phyloP scores from a whole-genome alignment of 2,113 vertebrate genomes.

The Mobula birostris region DNA sequence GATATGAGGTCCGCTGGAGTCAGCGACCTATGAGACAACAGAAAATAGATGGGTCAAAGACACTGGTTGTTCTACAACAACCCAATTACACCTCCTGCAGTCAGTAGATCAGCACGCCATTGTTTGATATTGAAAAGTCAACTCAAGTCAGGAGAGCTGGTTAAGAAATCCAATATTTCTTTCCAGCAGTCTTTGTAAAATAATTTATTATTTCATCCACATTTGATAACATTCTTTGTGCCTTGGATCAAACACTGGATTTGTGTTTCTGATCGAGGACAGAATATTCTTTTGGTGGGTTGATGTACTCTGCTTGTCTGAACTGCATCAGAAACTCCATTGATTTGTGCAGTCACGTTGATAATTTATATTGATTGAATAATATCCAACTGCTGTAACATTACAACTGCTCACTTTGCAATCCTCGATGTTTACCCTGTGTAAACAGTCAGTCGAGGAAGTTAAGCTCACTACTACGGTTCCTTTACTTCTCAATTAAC shows the following conservation, averaged over 20 bases:
- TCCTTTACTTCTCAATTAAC: neutral
- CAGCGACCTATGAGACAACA: too few species aligned
- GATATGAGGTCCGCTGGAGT: neutral
- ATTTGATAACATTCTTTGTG: neutral
- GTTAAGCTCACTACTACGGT: neutral
- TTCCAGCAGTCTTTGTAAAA: neutral
- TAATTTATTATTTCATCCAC: neutral
- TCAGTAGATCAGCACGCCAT: neutral
- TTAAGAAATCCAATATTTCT: neutral
- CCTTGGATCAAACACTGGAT: too few species aligned
- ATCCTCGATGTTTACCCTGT: neutral
- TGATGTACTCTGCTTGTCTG: neutral
- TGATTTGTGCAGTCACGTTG: neutral
- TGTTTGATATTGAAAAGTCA: neutral
- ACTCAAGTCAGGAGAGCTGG: neutral
- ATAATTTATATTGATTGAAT: slow-evolving; percentile 20
- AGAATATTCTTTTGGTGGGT: neutral
- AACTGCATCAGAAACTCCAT: neutral
- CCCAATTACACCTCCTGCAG: neutral
- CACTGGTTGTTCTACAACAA: neutral
- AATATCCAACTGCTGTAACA: neutral
- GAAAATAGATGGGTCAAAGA: neutral
- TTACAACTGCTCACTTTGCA: neutral
- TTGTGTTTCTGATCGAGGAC: neutral
- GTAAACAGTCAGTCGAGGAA: neutral